phyloP scores from a whole-genome alignment of 2,888 invertebrate genomes.

The Belgica antarctica region DNA sequence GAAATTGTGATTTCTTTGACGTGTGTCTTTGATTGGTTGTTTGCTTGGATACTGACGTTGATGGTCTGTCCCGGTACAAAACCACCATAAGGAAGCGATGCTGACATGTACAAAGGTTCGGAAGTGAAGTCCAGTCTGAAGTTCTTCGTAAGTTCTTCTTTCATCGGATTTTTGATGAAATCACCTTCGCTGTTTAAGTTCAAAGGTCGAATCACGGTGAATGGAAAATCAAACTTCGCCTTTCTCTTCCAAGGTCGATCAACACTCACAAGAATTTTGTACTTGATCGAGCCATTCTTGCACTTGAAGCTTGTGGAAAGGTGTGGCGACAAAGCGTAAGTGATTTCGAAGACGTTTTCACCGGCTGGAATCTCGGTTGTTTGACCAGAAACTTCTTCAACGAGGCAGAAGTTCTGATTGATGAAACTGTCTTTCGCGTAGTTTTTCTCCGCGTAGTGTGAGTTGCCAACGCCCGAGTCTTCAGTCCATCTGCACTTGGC shows the following conservation, averaged over 20 bases:
- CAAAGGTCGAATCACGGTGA: constrained; percentile 26
- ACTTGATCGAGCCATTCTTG: constrained; percentile 24
- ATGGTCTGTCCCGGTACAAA: constrained; percentile 74
- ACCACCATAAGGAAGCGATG: constrained; percentile 63
- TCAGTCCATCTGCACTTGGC: constrained; percentile 20
- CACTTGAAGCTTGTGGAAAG: constrained; percentile 25
- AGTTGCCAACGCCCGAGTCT: not conserved
- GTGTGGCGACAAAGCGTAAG: not conserved
- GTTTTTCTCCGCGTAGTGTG: not conserved
- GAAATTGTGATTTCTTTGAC: constrained; percentile 63
- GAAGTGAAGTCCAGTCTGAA: constrained; percentile 28
- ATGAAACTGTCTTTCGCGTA: not conserved
- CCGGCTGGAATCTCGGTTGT: constrained; percentile 9
- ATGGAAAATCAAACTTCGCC: constrained; percentile 28
- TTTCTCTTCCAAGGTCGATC: constrained; percentile 1
- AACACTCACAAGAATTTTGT: constrained; percentile 14
- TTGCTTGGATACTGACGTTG: constrained; percentile 65
- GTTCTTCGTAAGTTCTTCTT: constrained; percentile 10
- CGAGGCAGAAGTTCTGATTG: not conserved
- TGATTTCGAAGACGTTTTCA: constrained; percentile 19
- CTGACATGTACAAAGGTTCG: not conserved
- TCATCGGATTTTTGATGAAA: not conserved
- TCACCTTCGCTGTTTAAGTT: not conserved
- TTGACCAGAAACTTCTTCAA: not conserved
- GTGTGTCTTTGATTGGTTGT: constrained; percentile 70